A percentile compares a stretch with the other conserved stretches of the same genome.
Conservation (phyloP, 2,797 vertebrate species). For the Phylloscopus collybita region DNA sequence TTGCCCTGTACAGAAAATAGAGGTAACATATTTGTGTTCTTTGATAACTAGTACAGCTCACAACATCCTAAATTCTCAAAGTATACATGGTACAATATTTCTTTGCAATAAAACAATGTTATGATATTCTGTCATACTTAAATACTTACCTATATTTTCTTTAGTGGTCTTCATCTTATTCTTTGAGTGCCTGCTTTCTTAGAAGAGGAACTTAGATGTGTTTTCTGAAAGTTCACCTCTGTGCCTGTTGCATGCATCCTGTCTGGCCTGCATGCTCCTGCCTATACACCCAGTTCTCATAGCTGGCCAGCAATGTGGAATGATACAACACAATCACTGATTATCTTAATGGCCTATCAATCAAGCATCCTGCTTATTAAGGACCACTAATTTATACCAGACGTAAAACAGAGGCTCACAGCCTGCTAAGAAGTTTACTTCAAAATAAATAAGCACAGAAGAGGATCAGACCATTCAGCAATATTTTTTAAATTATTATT, state of each 20-base stretch:
- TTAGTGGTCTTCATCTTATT: neutral
- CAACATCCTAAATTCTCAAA: neutral
- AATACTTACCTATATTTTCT: neutral
- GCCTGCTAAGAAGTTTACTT: slow-evolving; percentile 17
- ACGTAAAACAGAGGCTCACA: neutral
- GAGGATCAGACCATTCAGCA: neutral
- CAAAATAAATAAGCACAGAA: slow-evolving; percentile 11
- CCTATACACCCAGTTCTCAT: neutral
- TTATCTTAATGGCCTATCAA: neutral
- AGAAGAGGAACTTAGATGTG: neutral
- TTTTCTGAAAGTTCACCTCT: neutral
- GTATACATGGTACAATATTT: neutral
- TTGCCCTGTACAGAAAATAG: neutral
- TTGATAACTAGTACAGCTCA: neutral
- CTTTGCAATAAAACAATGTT: neutral
- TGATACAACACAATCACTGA: neutral
- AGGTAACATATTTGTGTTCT: neutral
- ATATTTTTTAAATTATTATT: neutral
- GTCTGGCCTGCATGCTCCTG: neutral
- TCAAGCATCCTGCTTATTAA: slow-evolving; percentile 25
- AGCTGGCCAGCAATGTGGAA: neutral
- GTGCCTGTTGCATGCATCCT: neutral
- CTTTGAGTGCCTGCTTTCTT: neutral
- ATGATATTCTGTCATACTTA: neutral
- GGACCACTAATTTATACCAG: neutral